Percentiles rank a stretch among this genome's conserved stretches.
phyloP scores from a whole-genome alignment of 2,888 invertebrate species.

The Heliconius aoede region DNA sequence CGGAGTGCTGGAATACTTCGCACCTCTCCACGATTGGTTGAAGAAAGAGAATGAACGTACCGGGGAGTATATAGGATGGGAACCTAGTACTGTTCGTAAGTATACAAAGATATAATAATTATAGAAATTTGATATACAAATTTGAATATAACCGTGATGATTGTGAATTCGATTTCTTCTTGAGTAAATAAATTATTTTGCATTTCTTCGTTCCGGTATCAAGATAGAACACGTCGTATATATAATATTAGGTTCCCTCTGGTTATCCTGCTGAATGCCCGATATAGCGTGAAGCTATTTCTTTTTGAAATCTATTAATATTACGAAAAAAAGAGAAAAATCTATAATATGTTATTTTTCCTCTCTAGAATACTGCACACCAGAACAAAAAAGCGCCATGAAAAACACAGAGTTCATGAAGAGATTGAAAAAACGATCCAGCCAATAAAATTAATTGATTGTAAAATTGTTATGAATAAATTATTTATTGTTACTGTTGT shows the following conservation, averaged over 20 bases:
- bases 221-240: neutral
- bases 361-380: constrained; percentile 74
- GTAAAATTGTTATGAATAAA: constrained; percentile 17
- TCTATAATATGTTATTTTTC: neutral
- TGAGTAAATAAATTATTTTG: neutral
- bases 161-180: neutral
- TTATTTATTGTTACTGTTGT: constrained; percentile 1
- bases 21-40: constrained; percentile 87
- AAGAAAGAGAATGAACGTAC: constrained; percentile 85
- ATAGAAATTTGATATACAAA: too few relatives aligned
- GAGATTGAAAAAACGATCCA: constrained; percentile 58
- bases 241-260: neutral
- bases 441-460: constrained; percentile 46
- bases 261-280: neutral
- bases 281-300: neutral
- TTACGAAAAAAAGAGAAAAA: neutral
- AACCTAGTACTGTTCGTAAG: constrained; percentile 75
- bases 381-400: constrained; percentile 65
- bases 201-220: neutral
- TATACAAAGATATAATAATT: constrained; percentile 42
- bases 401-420: constrained; percentile 62
- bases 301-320: neutral
- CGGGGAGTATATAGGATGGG: constrained; percentile 85
- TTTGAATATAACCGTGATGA: too few relatives aligned
- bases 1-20: constrained; percentile 88